These are phyloP conservation scores for Trichosurus vulpecula DNA, from an alignment of 2,797 vertebrate genomes.

Conservation along the genomic window DNA sequence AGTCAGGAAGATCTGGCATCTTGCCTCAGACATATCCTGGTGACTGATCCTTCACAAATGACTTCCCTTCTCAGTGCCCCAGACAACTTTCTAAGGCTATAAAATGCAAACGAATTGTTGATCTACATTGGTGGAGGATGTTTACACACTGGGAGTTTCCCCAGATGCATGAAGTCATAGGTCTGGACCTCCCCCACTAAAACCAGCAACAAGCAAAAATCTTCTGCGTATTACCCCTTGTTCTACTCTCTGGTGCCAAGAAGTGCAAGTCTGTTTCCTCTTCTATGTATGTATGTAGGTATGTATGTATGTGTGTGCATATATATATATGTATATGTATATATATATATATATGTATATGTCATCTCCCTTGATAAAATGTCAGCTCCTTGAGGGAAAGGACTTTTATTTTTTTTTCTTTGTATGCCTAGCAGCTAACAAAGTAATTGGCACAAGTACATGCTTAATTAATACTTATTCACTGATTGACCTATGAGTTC, in stretches of 20 bases:
- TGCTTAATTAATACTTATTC: not conserved
- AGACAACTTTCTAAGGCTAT: not conserved
- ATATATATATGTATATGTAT: no score
- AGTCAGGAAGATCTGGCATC: not conserved
- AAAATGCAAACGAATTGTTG: not conserved
- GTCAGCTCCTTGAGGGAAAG: not conserved
- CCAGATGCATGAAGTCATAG: not conserved
- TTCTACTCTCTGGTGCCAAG: not conserved
- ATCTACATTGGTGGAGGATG: not conserved
- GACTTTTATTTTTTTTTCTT: not conserved
- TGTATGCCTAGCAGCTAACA: not conserved
- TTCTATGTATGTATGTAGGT: not conserved
- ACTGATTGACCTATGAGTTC: not conserved
- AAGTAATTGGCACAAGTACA: not conserved
- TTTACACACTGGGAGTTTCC: not conserved
- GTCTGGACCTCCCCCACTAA: not conserved
- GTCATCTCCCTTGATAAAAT: not conserved
- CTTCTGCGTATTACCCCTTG: not conserved
- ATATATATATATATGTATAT: not conserved
- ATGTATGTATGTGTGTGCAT: not conserved
- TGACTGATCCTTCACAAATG: not conserved
- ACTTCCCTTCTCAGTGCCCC: not conserved
- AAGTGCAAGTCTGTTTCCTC: not conserved
- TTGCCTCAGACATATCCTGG: not conserved
- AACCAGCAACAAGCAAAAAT: not conserved